phyloP scores from a whole-genome alignment of 2,888 invertebrate genomes.

The Rhopalosiphum nymphaeae region DNA sequence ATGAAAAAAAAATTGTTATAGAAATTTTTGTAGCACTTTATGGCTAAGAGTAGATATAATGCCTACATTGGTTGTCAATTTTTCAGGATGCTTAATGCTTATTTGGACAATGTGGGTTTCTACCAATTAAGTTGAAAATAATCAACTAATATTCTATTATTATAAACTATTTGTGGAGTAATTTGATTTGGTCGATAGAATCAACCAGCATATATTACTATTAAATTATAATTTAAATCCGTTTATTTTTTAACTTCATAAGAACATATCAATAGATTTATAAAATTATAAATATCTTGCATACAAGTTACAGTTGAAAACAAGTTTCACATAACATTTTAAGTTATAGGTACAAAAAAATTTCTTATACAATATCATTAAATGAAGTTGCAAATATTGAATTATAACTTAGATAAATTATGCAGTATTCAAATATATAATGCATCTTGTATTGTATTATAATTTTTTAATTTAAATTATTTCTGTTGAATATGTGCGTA shows the following conservation, averaged over 20 bases:
- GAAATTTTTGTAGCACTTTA: background rate
- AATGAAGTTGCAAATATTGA: slow-evolving; percentile 14
- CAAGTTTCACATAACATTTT: slow-evolving; percentile 20
- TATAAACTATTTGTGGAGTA: background rate
- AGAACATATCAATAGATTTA: slow-evolving; percentile 55
- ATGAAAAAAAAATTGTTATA: background rate
- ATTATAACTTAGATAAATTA: slow-evolving; percentile 27
- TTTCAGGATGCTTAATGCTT: background rate
- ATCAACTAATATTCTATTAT: background rate
- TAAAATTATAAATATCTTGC: slow-evolving; percentile 61
- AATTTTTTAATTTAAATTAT: background rate
- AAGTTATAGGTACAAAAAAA: slow-evolving; percentile 38
- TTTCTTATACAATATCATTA: slow-evolving; percentile 24
- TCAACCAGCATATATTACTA: background rate
- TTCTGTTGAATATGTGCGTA: background rate
- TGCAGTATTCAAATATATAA: slow-evolving; percentile 1
- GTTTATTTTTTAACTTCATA: slow-evolving; percentile 52
- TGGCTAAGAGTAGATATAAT: background rate
- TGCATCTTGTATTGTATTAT: background rate
- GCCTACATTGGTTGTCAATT: background rate
- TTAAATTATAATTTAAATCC: slow-evolving; percentile 22
- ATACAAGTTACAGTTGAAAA: slow-evolving; percentile 51
- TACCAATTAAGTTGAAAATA: background rate
- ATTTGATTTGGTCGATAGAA: background rate
- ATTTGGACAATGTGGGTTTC: background rate